Percentiles rank a stretch among this genome's conserved stretches.
Evolutionary conservation across 35 echinoderm and acorn worm species (phyloP).

Genomic region (Nesometra sesokonis): DNA sequence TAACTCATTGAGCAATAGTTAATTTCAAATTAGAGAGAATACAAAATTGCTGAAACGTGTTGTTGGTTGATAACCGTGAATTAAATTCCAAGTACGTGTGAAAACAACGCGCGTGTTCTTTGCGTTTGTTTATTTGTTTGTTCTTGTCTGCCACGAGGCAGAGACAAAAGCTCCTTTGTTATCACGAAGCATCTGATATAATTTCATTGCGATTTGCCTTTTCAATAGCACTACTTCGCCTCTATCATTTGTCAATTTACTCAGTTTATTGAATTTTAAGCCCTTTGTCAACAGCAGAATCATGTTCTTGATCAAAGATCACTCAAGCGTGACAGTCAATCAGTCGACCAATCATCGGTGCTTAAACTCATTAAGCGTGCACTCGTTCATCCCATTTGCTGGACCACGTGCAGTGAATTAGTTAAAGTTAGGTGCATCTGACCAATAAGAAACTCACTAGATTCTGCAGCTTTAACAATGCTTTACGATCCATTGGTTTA

Average conservation of each 20-base stretch:
- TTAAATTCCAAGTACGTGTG: neutral
- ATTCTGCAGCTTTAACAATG: neutral
- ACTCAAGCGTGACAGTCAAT: neutral
- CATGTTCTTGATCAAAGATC: neutral
- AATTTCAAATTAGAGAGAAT: neutral
- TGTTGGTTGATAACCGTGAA: neutral
- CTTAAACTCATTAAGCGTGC: neutral
- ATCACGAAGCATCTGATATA: neutral
- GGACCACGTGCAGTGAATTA: neutral
- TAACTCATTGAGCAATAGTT: neutral
- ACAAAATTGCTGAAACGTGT: neutral
- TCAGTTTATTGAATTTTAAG: neutral
- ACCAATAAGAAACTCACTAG: neutral
- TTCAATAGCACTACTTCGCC: neutral
- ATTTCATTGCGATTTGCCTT: neutral
- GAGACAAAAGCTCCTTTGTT: neutral
- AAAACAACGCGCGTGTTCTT: neutral
- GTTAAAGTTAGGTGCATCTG: neutral
- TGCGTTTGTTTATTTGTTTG: neutral
- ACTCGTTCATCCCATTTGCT: neutral
- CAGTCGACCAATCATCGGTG: neutral
- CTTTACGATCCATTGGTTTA: neutral
- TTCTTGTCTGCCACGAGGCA: neutral
- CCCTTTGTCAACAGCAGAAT: neutral
- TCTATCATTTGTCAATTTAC: neutral